Base-by-base conservation (phyloP, 2,113 vertebrate species). In the Alaudala cheleensis region DNA sequence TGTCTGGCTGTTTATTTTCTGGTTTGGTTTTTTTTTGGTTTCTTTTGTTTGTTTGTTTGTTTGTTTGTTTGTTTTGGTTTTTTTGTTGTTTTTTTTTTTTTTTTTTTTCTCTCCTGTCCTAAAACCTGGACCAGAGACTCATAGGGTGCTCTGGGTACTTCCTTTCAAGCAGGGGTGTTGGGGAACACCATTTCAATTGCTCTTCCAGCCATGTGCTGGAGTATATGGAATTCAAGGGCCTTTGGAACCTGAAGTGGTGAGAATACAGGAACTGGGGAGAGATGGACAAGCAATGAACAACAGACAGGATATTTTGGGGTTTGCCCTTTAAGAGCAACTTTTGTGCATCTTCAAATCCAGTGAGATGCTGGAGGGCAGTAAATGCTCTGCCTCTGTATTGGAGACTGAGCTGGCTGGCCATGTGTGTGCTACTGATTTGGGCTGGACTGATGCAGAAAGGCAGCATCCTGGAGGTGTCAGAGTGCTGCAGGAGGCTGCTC, bases 381-480 rank as follows among this genome's bases (percentile, higher is more conserved):
- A 70, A n/a, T 0, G 5, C 28, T 79, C 19, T 88, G 44, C 44
- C 66, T 83, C 0, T 0, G 6, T 53, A 31, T 12, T 67, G 66
- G 26, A 81, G 54, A 11, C 53, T 58, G 79, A 47, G 71, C 45
- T 67, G 58, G 11, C n/a, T 86, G 80, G 3, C 56, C 37, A 58
- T 50, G 26, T 44, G 8, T 56, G 49, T 44, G 31, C n/a, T 25
- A 1, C 34, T 8, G 19, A 5, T 37, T 37, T 49, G 0, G 47
- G 42, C 56, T 69, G 58, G 58, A 10, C 42, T 12, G 37, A 45
- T 7, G 29, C 26, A 70, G 56, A 70, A 54, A 24, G 34, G 33
- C 44, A 73, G 47, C 0, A 0, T 49, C 60, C 34, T 44, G 45
- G 31, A 33, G 60, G 23, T 29, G 69, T 17, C 25, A 4, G 29